phyloP scores from a whole-genome alignment of 2,113 vertebrate species.

The Phyllostomus discolor region DNA sequence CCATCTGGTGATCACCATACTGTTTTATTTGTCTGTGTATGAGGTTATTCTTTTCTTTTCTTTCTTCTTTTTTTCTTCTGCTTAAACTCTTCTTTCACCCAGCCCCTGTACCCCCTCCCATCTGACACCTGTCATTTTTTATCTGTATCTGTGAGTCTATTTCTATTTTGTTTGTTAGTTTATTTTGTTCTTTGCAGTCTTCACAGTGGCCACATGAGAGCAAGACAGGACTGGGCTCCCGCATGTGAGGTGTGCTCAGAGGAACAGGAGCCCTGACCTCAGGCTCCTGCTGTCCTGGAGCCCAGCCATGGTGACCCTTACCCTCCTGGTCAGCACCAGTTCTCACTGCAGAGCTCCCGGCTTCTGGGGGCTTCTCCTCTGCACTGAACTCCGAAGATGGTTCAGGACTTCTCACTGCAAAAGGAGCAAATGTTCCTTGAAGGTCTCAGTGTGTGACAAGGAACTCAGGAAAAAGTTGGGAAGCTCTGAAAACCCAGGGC shows the following conservation, averaged over 20 bases:
- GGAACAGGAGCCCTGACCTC: not conserved
- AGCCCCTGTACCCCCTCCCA: too few relatives aligned
- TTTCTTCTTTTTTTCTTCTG: too few relatives aligned
- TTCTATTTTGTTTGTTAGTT: not conserved
- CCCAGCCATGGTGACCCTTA: not conserved
- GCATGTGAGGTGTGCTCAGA: not conserved
- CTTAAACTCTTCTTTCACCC: not conserved
- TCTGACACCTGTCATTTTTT: not conserved
- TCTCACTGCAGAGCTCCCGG: not conserved
- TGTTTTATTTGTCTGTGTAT: not conserved
- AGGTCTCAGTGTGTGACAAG: not conserved
- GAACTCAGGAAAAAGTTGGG: not conserved
- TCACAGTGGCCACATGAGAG: not conserved
- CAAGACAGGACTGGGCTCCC: not conserved
- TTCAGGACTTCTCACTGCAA: not conserved
- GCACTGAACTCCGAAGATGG: not conserved
- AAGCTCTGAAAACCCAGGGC: not conserved
- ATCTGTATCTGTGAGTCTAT: not conserved
- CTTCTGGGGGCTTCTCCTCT: accelerated
- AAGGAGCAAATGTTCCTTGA: not conserved
- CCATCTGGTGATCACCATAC: not conserved
- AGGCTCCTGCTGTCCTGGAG: not conserved
- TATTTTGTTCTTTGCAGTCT: not conserved
- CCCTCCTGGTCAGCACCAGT: not conserved
- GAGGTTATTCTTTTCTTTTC: too few relatives aligned